Base-by-base conservation (phyloP, 2,888 invertebrate species). In the Cataglyphis albicans region DNA sequence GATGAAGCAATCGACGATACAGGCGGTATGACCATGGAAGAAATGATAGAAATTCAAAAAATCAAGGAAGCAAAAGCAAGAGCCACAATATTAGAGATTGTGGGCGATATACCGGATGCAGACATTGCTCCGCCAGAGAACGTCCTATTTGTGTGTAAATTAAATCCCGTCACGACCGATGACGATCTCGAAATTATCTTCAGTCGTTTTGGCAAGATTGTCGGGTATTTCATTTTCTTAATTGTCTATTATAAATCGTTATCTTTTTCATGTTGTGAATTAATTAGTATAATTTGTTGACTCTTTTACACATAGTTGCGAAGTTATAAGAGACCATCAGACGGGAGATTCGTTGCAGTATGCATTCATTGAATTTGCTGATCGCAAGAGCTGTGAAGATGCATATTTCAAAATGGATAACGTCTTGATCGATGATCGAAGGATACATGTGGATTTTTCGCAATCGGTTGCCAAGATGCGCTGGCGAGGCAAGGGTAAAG, bases 331-430 rank as follows among this genome's bases (percentile, higher is more conserved):
- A 90, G 99, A 99, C 94, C 97, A 97, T 88, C 97, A 98, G 92
- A 97, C 97, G 1, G 98, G 97, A 0, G 99, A 99, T 94, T 99
- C 99, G 0, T 95, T 99, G 81, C 99, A 99, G 93, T 99, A 99
- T 95, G 99, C 99, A 0, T 99, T 99, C 94, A 98, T 99, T 82
- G 99, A 99, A 95, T 99, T 99, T 95, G 98, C 97, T 86, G 97
- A 98, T 75, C 96, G 97, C 87, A 98, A 98, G 92, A 96, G 98
- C 0, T 99, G 99, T 95, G 99, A 99, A 95, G 98, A 98, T 91
- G 99, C 99, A 0, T 99, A 98, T 95, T 99, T 99, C 93, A 99
- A 99, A 95, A 99, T 99, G 99, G 99, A 99, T 94, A 99, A 99
- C 95, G 99, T 99, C 0, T 95, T 99, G 7, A 99, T 99, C 91